A percentile compares a stretch with the other conserved stretches of the same genome.
phyloP scores from a whole-genome alignment of 2,113 vertebrate species.

The Halcyon malimbica region DNA sequence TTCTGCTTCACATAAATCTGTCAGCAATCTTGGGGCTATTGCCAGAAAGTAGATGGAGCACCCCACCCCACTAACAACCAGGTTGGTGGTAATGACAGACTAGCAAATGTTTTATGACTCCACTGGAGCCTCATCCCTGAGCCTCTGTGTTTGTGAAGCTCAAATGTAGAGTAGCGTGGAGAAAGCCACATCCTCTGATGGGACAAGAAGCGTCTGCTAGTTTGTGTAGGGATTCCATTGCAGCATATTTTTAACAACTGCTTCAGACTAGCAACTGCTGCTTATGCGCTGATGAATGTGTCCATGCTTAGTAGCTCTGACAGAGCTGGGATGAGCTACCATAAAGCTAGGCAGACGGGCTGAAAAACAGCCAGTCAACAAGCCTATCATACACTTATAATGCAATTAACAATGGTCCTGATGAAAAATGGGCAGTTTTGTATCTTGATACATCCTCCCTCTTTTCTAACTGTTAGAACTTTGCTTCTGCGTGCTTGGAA shows the following conservation, averaged over 20 bases:
- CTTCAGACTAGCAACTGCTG: background rate
- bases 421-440: background rate
- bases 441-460: background rate
- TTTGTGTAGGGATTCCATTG: background rate
- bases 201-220: background rate
- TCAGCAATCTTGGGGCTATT: background rate
- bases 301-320: background rate
- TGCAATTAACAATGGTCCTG: background rate
- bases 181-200: background rate
- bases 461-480: background rate
- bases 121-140: slow-evolving; percentile 2
- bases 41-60: slow-evolving; percentile 11
- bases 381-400: background rate
- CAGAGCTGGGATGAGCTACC: background rate
- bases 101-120: slow-evolving; percentile 26
- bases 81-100: slow-evolving; percentile 34
- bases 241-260: background rate
- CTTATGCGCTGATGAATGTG: background rate
- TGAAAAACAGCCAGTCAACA: background rate
- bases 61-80: slow-evolving; percentile 57
- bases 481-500: background rate
- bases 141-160: slow-evolving; percentile 2
- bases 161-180: background rate
- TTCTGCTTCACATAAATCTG: slow-evolving; percentile 18
- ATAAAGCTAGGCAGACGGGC: background rate